Evolutionary conservation across 2,888 invertebrate genomes (phyloP), one percentile per base, ranked within the genome.

Genomic region (Drosophila merina): DNA sequence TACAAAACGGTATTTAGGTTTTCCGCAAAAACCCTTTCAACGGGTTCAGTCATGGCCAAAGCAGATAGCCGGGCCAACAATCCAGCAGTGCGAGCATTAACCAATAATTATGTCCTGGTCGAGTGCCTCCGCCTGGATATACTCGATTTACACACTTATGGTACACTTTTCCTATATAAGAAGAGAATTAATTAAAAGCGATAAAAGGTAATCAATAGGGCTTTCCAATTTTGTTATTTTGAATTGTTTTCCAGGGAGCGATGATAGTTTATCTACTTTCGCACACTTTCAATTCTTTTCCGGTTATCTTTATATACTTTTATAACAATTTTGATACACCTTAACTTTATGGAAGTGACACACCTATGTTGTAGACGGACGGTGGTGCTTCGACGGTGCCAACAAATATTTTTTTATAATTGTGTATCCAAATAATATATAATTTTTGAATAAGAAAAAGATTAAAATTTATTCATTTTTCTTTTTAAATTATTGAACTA

Each of bases 21-120:
- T 72, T 77, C 31, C 67, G 62, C 57, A 84, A 74, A 76, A 71
- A 55, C 66, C 79, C 66, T 75, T 85, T 86, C 86, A 80, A 74
- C 71, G 86, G 69, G 83, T 64, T 81, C 85, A 85, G 79, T 88
- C 86, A 88, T 85, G 85, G 85, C 72, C 75, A 72, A 88, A 88
- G 77, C 70, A 77, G 85, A 85, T 85, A 85, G 86, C 78, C 31
- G 25, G 48, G 12, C 7, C 49, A 49, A 5, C 56, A 38, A 49
- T 60, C 59, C 60, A 59, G 28, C 48, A 60, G 38, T 30, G 60
- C 60, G 60, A 38, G 40, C 60, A 62, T 60, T 58, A 47, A 47
- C 48, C 59, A 58, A 38, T 59, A 44, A 42, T 40, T 28, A 42
- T 40, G 7, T 28, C 42, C 28, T 14, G 54, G 54, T 30, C 54